Evolutionary conservation across 2,797 vertebrate species (phyloP), one percentile per base, ranked within the genome.

Genomic region (Caiman crocodilus): DNA sequence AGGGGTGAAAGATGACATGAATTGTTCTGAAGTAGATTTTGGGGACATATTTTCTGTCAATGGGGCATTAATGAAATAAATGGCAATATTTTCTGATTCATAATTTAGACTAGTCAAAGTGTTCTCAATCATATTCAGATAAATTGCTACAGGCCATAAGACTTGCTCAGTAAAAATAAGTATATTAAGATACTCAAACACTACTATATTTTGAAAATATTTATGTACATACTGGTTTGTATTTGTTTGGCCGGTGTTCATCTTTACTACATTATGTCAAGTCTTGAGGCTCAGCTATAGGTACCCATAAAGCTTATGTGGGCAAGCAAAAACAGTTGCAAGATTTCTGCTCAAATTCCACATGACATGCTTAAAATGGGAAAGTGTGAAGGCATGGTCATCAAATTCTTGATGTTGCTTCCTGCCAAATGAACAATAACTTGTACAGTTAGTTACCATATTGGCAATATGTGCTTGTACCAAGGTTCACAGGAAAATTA

Each of bases 301-400:
- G 14, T 73, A 26, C 23, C 21, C 30, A 25, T 35, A 16, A 23
- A 14, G 23, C 35, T 55, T 56, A 7, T 23, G 69, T 84, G 74
- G 64, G 30, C 30, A 11, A 57, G 35, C 71, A 55, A 63, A 87
- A 91, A 74, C 85, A 86, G 80, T 30, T 64, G 18, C 16, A 2
- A 21, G 20, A 32, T 71, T 73, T 58, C 79, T 82, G 87, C 76
- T 90, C 26, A 23, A 8, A 23, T 9, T 90, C 81, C 69, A 86
- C 64, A 57, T 14, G 25, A 35, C 82, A 58, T 21, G 83, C 2
- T 77, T 85, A 86, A 89, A 61, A 82, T 57, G 42, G 58, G 18
- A 80, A 61, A 5, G 25, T 20, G 13, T 85, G 20, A 85, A 80
- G 91, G 89, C 89, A 79, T 11, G 16, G 65, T 32, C 73, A 85